A percentile compares a stretch with the other conserved stretches of the same genome.
Evolutionary conservation across 92 coral and sea anemone genomes (phyloP).

Genomic region (Siderastrea radians): DNA sequence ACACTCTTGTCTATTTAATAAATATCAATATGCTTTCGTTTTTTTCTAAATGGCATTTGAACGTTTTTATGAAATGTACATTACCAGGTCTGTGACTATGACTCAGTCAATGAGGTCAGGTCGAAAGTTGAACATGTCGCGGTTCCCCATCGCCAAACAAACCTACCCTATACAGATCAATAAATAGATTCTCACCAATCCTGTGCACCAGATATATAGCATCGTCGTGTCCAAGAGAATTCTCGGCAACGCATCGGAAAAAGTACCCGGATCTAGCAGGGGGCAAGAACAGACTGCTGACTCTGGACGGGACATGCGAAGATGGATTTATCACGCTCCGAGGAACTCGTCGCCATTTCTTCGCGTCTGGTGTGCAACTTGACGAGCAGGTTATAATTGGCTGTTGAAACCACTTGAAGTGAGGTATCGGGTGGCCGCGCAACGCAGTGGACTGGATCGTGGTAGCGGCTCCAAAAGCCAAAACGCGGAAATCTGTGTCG

Average conservation of each 20-base stretch:
- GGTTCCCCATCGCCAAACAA: not conserved
- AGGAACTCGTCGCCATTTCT: slow-evolving; percentile 77
- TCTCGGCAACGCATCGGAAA: slow-evolving; percentile 81
- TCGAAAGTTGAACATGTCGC: not conserved
- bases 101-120: too few relatives aligned
- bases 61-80: too few relatives aligned
- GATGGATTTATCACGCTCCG: slow-evolving; percentile 70
- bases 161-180: not conserved
- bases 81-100: too few relatives aligned
- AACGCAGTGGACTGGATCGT: slow-evolving; percentile 72
- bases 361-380: slow-evolving; percentile 71
- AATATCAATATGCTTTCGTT: too few relatives aligned
- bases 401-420: slow-evolving; percentile 82
- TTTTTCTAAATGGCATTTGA: too few relatives aligned
- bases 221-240: slow-evolving; percentile 73
- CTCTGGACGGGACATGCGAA: slow-evolving; percentile 49
- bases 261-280: slow-evolving; percentile 76
- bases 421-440: slow-evolving; percentile 83
- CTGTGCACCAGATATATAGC: slow-evolving; percentile 77
- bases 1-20: too few relatives aligned
- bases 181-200: slow-evolving; percentile 36
- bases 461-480: slow-evolving; percentile 60
- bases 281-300: slow-evolving; percentile 71
- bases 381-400: slow-evolving; percentile 62
- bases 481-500: slow-evolving; percentile 23